Percentiles rank a stretch among this genome's conserved stretches.
Conservation (phyloP, 1,140 invertebrate species). For the Phthorimaea operculella region DNA sequence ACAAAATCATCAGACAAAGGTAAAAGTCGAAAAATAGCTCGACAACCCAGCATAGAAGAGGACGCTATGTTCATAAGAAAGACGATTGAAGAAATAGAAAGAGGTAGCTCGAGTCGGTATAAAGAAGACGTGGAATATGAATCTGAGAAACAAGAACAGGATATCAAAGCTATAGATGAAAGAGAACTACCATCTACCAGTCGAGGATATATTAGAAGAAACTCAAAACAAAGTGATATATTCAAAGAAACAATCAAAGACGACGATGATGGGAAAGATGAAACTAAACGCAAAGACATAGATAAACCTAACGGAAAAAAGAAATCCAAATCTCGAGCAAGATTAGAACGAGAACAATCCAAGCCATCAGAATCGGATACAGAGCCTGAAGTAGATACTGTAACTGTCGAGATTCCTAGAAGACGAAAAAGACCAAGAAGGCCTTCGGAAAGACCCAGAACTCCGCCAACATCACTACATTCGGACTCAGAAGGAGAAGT, state of each 20-base stretch:
- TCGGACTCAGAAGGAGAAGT: slow-evolving; percentile 61
- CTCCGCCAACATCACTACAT: slow-evolving; percentile 47
- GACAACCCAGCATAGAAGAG: slow-evolving; percentile 56
- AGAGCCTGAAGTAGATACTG: slow-evolving; percentile 59
- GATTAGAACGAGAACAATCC: slow-evolving; percentile 63
- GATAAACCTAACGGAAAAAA: slow-evolving; percentile 45
- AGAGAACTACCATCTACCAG: slow-evolving; percentile 27
- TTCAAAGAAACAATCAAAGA: slow-evolving; percentile 30
- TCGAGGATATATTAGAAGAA: slow-evolving; percentile 28
- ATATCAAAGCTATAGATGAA: slow-evolving; percentile 12
- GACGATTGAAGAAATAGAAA: slow-evolving; percentile 61
- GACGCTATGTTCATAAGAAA: slow-evolving; percentile 58
- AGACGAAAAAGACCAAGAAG: slow-evolving; percentile 55
- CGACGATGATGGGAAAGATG: slow-evolving; percentile 42
- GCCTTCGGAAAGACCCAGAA: slow-evolving; percentile 56
- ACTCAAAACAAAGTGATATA: slow-evolving; percentile 27
- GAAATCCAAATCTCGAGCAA: slow-evolving; percentile 56
- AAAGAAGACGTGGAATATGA: slow-evolving; percentile 30
- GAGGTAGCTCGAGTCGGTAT: slow-evolving; percentile 41
- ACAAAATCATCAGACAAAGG: slow-evolving; percentile 33
- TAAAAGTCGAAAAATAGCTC: slow-evolving; percentile 32
- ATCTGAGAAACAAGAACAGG: slow-evolving; percentile 19
- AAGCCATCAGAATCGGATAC: slow-evolving; percentile 65
- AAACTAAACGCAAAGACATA: slow-evolving; percentile 45
- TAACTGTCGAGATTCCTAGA: slow-evolving; percentile 64